Evolutionary conservation across 2,888 invertebrate species (phyloP).

Genomic region (Brachynemurus nebulosus): DNA sequence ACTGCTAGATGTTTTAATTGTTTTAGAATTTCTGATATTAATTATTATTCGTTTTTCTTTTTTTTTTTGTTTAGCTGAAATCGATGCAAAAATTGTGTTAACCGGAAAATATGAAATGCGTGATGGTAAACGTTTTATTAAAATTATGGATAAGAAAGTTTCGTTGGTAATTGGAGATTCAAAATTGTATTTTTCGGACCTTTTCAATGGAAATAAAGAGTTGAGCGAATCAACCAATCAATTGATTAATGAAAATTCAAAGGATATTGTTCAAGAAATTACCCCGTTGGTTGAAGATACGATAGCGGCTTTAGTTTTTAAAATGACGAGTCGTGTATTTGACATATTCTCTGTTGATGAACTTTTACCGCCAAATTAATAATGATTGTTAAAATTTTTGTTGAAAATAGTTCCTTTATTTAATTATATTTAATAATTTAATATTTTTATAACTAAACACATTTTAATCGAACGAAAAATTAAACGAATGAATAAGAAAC

Average conservation of each 20-base stretch:
- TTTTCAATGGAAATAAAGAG: conserved; percentile 22
- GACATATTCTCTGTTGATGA: conserved; percentile 19
- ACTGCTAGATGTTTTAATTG: conserved; percentile 4
- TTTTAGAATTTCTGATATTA: not conserved
- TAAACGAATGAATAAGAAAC: too few species aligned
- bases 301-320: conserved; percentile 17
- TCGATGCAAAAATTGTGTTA: conserved; percentile 25
- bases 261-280: conserved; percentile 27
- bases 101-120: conserved; percentile 14
- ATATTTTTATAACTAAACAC: too few species aligned
- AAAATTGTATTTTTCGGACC: conserved; percentile 19
- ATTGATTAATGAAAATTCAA: conserved; percentile 28
- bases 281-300: conserved; percentile 26
- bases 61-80: conserved; percentile 27
- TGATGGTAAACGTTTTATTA: conserved; percentile 17
- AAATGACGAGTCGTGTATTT: conserved; percentile 20
- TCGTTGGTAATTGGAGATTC: conserved; percentile 15
- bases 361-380: conserved; percentile 18
- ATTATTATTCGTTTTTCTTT: not conserved
- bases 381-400: too few species aligned
- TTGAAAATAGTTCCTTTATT: too few species aligned
- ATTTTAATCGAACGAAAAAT: too few species aligned
- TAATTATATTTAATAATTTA: too few species aligned
- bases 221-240: conserved; percentile 25
- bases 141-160: conserved; percentile 14